phyloP scores from a whole-genome alignment of 2,888 invertebrate species.

The Therioaphis trifolii region DNA sequence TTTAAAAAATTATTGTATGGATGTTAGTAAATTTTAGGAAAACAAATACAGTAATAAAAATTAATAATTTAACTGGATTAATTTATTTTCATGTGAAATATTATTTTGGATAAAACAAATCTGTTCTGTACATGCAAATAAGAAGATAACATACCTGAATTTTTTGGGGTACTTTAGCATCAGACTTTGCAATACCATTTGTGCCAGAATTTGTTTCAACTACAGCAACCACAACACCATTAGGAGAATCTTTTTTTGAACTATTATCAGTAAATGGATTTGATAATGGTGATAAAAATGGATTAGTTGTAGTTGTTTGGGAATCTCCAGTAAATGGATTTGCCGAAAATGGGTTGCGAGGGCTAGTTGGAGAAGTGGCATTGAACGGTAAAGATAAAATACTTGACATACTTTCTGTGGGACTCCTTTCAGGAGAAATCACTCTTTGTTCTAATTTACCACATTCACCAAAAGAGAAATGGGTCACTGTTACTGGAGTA shows the following conservation, averaged over 20 bases:
- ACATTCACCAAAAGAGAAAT: slow-evolving; percentile 71
- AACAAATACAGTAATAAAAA: slow-evolving; percentile 15
- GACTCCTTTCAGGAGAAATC: slow-evolving; percentile 66
- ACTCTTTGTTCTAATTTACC: slow-evolving; percentile 71
- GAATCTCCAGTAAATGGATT: slow-evolving; percentile 66
- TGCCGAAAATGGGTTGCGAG: slow-evolving; percentile 65
- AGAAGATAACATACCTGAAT: slow-evolving; percentile 44
- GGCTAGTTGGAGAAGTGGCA: slow-evolving; percentile 66
- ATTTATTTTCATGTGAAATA: neutral
- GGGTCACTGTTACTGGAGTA: slow-evolving; percentile 75
- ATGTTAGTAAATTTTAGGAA: neutral
- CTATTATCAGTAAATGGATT: slow-evolving; percentile 57
- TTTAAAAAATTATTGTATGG: slow-evolving; percentile 28
- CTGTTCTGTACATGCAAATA: neutral
- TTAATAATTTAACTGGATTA: slow-evolving; percentile 44
- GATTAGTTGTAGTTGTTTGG: slow-evolving; percentile 61
- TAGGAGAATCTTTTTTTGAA: slow-evolving; percentile 46
- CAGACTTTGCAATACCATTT: slow-evolving; percentile 40
- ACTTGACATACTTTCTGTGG: slow-evolving; percentile 65
- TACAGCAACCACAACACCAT: slow-evolving; percentile 46
- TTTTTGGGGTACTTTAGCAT: slow-evolving; percentile 46
- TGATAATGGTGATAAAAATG: slow-evolving; percentile 60
- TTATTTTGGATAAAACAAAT: neutral
- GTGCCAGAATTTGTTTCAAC: slow-evolving; percentile 39
- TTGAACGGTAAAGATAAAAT: slow-evolving; percentile 64